Percentiles rank a stretch among this genome's conserved stretches.
Conservation (phyloP, 2,797 vertebrate genomes). For the Podarcis lilfordi region DNA sequence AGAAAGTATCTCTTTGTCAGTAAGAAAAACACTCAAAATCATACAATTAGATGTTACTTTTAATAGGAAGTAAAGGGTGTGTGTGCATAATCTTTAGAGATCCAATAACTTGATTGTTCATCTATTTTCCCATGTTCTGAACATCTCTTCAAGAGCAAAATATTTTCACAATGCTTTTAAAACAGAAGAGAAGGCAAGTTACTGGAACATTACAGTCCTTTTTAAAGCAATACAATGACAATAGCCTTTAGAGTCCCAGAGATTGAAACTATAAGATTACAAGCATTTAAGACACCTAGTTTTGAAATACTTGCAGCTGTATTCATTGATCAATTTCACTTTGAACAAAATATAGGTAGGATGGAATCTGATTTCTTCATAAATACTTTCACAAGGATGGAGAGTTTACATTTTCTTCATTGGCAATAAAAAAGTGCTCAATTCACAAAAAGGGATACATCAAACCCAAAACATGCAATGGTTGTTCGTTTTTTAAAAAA, state of each 20-base stretch:
- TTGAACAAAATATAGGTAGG: conserved; percentile 56
- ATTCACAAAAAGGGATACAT: conserved; percentile 75
- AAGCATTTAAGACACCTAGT: conserved; percentile 67
- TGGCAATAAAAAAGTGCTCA: conserved; percentile 76
- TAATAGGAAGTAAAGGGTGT: conserved; percentile 51
- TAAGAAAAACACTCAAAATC: conserved; percentile 64
- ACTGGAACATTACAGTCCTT: conserved; percentile 52
- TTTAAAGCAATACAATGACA: conserved; percentile 66
- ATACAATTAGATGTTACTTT: conserved; percentile 69
- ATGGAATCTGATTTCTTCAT: conserved; percentile 64
- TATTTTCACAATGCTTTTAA: conserved; percentile 45
- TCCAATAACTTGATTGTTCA: conserved; percentile 62
- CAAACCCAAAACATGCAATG: conserved; percentile 81
- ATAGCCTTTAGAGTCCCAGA: conserved; percentile 55
- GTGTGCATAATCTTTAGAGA: conserved; percentile 42
- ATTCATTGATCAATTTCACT: conserved; percentile 55
- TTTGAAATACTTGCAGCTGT: conserved; percentile 65
- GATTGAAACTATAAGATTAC: conserved; percentile 63
- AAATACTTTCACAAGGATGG: conserved; percentile 56
- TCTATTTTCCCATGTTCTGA: conserved; percentile 63
- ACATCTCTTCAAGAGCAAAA: conserved; percentile 51
- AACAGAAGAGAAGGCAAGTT: conserved; percentile 55
- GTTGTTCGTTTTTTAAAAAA: conserved; percentile 72
- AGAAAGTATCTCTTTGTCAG: conserved; percentile 39
- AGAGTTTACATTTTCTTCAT: conserved; percentile 70